Evolutionary conservation across 2,888 invertebrate genomes (phyloP).

Genomic region (Unio pictorum): DNA sequence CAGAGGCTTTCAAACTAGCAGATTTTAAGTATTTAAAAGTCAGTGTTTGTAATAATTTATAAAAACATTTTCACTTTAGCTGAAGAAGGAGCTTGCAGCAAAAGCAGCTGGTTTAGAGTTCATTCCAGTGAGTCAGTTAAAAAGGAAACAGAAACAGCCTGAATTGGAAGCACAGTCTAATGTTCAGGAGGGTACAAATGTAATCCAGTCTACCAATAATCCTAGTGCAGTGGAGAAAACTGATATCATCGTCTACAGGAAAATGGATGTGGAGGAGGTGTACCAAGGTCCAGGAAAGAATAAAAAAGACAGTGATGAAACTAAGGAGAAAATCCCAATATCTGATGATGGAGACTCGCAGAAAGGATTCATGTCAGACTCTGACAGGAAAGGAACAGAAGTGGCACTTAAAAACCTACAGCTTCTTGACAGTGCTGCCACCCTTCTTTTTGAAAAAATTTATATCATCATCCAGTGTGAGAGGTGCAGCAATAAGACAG

Average conservation of each 20-base stretch:
- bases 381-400: conserved; percentile 66
- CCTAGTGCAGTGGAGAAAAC: conserved; percentile 10
- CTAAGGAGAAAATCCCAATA: conserved; percentile 9
- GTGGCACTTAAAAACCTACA: conserved; percentile 62
- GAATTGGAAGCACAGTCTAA: conserved; percentile 19
- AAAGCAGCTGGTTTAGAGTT: conserved; percentile 68
- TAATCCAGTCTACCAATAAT: conserved; percentile 5
- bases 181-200: conserved; percentile 18
- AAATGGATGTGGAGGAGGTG: conserved; percentile 19
- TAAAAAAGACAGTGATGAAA: conserved; percentile 8
- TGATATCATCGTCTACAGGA: conserved; percentile 11
- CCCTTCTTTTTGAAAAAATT: conserved; percentile 60
- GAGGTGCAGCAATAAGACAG: conserved; percentile 58
- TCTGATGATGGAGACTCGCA: conserved; percentile 6
- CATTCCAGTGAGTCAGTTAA: conserved; percentile 57
- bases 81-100: conserved; percentile 63
- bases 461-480: conserved; percentile 62
- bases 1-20: too few relatives aligned
- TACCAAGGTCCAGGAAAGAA: conserved; percentile 21
- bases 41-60: background rate
- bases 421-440: conserved; percentile 62
- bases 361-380: conserved; percentile 7
- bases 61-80: conserved; percentile 27
- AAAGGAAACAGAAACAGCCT: conserved; percentile 24
- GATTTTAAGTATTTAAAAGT: background rate